A percentile compares a stretch with the other conserved stretches of the same genome.
Evolutionary conservation across 2,113 vertebrate genomes (phyloP).

Genomic region (Anhinga anhinga): DNA sequence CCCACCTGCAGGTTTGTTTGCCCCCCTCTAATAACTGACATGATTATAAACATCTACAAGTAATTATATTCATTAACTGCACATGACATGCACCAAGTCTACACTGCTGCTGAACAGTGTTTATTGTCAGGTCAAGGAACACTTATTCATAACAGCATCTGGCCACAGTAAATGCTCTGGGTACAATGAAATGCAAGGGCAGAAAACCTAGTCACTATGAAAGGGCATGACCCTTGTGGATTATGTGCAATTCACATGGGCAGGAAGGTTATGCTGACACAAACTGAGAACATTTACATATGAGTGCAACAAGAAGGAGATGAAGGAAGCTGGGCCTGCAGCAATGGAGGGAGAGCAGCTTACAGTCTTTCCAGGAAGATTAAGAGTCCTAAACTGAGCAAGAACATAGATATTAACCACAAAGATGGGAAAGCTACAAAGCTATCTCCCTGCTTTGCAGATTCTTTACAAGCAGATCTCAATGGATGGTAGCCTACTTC

Average conservation of each 20-base stretch:
- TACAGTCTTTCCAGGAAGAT: background rate
- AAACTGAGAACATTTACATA: background rate
- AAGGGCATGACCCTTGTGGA: background rate
- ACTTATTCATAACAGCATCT: background rate
- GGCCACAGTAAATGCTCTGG: background rate
- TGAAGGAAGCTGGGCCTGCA: background rate
- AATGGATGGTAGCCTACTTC: background rate
- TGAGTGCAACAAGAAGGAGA: too few species aligned
- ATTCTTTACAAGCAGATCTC: background rate
- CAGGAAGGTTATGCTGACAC: background rate
- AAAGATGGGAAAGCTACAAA: background rate
- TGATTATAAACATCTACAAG: background rate
- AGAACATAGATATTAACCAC: background rate
- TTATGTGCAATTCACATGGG: fast-evolving
- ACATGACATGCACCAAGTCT: background rate
- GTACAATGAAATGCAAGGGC: background rate
- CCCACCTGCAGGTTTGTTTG: background rate
- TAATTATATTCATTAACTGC: background rate
- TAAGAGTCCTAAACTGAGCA: background rate
- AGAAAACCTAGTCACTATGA: background rate
- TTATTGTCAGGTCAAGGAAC: background rate
- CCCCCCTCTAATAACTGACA: background rate
- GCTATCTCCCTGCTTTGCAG: background rate
- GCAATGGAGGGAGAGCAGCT: background rate
- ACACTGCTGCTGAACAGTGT: background rate